Percentiles rank a stretch among this genome's conserved stretches.
These are phyloP conservation scores for Leptonema lineaticorne DNA, from an alignment of 1,140 invertebrate species.

Conservation along the genomic window DNA sequence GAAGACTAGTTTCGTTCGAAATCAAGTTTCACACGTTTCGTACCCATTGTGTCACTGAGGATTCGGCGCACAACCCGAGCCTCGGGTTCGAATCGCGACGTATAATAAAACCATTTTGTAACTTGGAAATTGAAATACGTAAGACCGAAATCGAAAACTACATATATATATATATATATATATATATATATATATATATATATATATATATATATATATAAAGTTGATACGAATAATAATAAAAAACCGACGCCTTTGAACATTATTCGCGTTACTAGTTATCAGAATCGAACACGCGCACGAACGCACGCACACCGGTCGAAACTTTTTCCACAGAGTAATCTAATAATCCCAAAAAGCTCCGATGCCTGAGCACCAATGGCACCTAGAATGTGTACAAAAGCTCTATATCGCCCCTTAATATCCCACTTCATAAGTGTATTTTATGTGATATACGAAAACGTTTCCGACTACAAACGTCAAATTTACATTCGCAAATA, in stretches of 20 bases:
- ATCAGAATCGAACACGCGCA: not conserved
- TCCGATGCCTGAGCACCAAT: too few species aligned
- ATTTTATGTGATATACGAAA: not conserved
- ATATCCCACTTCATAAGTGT: too few species aligned
- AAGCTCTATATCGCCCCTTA: too few species aligned
- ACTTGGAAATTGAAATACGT: not conserved
- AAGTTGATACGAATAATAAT: too few species aligned
- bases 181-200: not conserved
- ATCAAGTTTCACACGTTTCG: too few species aligned
- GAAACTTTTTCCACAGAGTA: not conserved
- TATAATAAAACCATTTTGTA: too few species aligned
- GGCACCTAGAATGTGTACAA: too few species aligned
- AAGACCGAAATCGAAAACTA: not conserved
- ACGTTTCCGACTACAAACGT: not conserved
- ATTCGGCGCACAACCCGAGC: too few species aligned
- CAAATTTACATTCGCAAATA: not conserved
- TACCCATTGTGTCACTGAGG: too few species aligned
- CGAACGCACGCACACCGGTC: not conserved
- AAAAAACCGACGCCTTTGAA: too few species aligned
- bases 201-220: not conserved
- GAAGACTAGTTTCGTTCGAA: too few species aligned
- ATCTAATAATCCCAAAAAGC: not conserved
- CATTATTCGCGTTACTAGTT: not conserved
- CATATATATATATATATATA: not conserved
- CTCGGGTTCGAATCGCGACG: too few species aligned